Base-by-base conservation (phyloP, 1,140 invertebrate genomes). In the Drosophila seguyi region DNA sequence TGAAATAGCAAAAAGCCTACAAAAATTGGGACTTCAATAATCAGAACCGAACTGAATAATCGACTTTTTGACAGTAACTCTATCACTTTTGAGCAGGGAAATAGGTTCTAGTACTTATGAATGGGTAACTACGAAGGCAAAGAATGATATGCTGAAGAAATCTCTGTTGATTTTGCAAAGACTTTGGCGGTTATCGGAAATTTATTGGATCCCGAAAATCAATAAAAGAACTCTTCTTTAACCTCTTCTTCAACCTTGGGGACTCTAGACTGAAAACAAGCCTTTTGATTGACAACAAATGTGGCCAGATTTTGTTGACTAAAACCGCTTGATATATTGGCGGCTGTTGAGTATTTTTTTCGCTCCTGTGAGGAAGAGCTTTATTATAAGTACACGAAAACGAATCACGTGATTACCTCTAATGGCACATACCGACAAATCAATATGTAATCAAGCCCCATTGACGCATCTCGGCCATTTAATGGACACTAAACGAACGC, bases 391-490 rank as follows among this genome's bases (percentile, higher is more conserved):
- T 44, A 36, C 61, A 67, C 38, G 42, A 38, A 29, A 74, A 65
- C 47, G 42, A 48, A 56, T 61, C 34, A 44, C 45, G 34, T 59
- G 58, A 62, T 75, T 57, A 57, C n/a, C 20, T 10, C 45, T 69
- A 75, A 57, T 69, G 47, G 47, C 44, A 22, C 22, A 60, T 29
- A 57, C 53, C 41, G 27, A 53, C 38, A 47, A 72, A 58, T 72
- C 52, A 72, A 72, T 72, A 72, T 50, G 66, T 58, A 72, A 58
- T 72, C 50, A 58, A 58, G 50, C 27, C 52, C 39, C 68, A 50
- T 72, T 72, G 52, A 59, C 66, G 44, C 66, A 59, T 72, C 68
- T 72, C 44, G 65, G 47, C 36, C 66, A 41, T 58, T 59, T 41
- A 59, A 72, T 48, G 44, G 65, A 36, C 66, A 34, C 42, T 59